Conservation (phyloP, 1,140 invertebrate genomes). For the Drosophila guanche region DNA sequence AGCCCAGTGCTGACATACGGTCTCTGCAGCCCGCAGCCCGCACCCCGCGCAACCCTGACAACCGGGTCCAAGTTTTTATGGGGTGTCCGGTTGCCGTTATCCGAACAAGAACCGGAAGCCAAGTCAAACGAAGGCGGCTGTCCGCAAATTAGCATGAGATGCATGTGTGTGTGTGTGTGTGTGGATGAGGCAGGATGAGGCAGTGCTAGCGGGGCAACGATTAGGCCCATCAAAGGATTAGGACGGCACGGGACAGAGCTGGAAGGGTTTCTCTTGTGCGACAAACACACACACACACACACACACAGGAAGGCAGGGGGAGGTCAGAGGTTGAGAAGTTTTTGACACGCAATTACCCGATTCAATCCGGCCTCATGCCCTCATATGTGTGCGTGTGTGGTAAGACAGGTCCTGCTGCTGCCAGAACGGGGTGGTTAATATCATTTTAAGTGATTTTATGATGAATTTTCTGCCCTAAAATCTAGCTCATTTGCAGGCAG, state of each 20-base stretch:
- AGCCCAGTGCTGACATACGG: conserved; percentile 40
- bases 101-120: conserved; percentile 68
- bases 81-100: conserved; percentile 72
- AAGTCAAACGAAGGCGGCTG: conserved; percentile 78
- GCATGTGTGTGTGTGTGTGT: conserved; percentile 20
- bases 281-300: no score
- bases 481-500: conserved; percentile 70
- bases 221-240: conserved; percentile 81
- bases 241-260: conserved; percentile 17
- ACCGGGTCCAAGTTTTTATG: conserved; percentile 63
- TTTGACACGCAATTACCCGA: conserved; percentile 76
- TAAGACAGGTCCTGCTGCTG: no score
- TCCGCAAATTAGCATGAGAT: conserved; percentile 80
- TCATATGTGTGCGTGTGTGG: no score
- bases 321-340: conserved; percentile 77
- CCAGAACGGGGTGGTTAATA: conserved; percentile 59
- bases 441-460: conserved; percentile 82
- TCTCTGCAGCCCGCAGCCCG: conserved; percentile 16
- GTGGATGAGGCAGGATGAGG: conserved; percentile 7
- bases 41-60: neutral
- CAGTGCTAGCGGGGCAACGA: conserved; percentile 41
- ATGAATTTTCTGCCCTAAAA: conserved; percentile 80
- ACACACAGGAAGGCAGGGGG: neutral
- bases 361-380: conserved; percentile 9
- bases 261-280: conserved; percentile 20